phyloP scores from a whole-genome alignment of 1,140 invertebrate genomes.

The Helicoverpa armigera region DNA sequence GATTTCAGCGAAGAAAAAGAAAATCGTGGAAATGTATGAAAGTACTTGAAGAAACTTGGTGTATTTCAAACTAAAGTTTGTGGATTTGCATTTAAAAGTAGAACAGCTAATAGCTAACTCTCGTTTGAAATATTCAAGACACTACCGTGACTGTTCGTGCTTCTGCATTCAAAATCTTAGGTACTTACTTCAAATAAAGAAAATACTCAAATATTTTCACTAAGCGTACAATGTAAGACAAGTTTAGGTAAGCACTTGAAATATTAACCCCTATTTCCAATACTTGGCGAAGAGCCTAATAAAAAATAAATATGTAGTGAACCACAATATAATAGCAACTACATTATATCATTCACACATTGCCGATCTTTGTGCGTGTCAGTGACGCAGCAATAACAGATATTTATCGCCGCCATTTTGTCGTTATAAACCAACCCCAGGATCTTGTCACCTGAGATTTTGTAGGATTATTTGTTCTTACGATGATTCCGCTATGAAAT shows the following conservation, averaged over 20 bases:
- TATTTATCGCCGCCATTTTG: slow-evolving; percentile 48
- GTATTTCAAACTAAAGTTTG: slow-evolving; percentile 2
- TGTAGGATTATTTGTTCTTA: slow-evolving; percentile 40
- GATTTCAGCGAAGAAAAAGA: neutral
- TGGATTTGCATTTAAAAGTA: slow-evolving; percentile 34
- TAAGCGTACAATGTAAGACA: neutral
- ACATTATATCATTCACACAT: slow-evolving; percentile 51
- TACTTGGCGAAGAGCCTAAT: slow-evolving; percentile 11
- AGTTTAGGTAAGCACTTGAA: neutral
- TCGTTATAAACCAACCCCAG: slow-evolving; percentile 36
- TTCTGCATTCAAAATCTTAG: slow-evolving; percentile 5
- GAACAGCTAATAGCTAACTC: slow-evolving; percentile 34
- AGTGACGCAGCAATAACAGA: slow-evolving; percentile 49
- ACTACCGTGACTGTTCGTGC: slow-evolving; percentile 14
- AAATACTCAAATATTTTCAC: neutral
- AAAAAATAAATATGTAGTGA: slow-evolving; percentile 7
- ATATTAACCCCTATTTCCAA: neutral
- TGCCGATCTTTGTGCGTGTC: slow-evolving; percentile 30
- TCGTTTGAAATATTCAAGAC: slow-evolving; percentile 24
- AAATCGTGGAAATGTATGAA: too few species aligned
- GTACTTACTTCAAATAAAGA: neutral
- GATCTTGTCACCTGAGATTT: slow-evolving; percentile 43
- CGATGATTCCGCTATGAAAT: slow-evolving; percentile 23
- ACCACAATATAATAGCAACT: slow-evolving; percentile 1
- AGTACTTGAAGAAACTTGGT: neutral